Percentiles rank a stretch among this genome's conserved stretches.
Conservation (phyloP, 1,140 invertebrate genomes). For the Atta texana region DNA sequence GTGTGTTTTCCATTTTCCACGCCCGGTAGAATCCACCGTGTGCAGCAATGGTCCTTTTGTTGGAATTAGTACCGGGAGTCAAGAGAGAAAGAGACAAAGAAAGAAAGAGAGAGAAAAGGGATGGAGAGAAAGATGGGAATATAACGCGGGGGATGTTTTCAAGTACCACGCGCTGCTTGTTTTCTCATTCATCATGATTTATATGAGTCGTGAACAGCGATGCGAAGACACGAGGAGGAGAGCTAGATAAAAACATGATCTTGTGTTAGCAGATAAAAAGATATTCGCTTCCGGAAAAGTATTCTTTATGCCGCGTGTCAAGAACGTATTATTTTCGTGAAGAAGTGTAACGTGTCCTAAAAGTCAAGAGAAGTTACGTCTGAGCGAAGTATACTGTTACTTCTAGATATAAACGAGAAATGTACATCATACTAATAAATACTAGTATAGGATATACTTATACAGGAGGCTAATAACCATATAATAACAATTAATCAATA, state of each 20-base stretch:
- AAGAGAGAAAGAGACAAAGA: not conserved
- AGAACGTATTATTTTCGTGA: conserved; percentile 28
- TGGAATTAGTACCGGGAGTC: conserved; percentile 47
- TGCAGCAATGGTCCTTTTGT: conserved; percentile 43
- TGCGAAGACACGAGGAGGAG: conserved; percentile 9
- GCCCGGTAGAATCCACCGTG: not conserved
- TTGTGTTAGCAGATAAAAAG: not conserved
- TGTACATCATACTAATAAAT: not conserved
- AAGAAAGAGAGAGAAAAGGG: conserved; percentile 2
- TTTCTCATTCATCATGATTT: conserved; percentile 62
- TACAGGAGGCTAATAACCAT: not conserved
- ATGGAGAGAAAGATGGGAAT: conserved; percentile 31
- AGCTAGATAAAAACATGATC: conserved; percentile 48
- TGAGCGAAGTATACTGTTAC: not conserved
- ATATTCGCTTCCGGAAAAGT: conserved; percentile 29
- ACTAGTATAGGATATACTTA: no score
- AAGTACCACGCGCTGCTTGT: conserved; percentile 52
- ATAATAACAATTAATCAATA: not conserved
- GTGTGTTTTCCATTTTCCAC: conserved; percentile 62
- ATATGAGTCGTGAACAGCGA: conserved; percentile 49
- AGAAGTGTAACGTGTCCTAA: conserved; percentile 6
- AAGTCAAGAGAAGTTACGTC: conserved; percentile 18
- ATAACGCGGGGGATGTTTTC: conserved; percentile 47
- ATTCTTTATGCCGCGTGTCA: conserved; percentile 37
- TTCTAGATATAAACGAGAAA: not conserved